Evolutionary conservation across 2,113 vertebrate genomes (phyloP), one percentile per base, ranked within the genome.

Genomic region (Arenaria interpres): DNA sequence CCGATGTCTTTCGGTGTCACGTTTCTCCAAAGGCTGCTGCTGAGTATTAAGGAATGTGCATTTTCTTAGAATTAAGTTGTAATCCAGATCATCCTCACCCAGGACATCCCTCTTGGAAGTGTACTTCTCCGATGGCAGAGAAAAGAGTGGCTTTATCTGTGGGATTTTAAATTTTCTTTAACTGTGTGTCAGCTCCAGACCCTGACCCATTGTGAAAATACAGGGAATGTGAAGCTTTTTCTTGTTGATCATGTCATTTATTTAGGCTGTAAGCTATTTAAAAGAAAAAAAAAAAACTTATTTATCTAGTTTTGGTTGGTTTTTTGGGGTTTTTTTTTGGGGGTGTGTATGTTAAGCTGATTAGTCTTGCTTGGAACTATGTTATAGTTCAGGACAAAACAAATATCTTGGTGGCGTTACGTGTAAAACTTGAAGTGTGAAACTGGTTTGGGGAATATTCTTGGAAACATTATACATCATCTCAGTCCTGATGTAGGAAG

Each of bases 151-250:
- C 3, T 96, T 81, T 62, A 20, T 35, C 50, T 50, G 50, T 32
- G 68, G 89, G 24, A 12, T 63, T 87, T 57, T 12, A 53, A 27
- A 73, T 89, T 63, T 72, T n/a, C 84, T 74, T 57, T 46, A 3
- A 32, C 30, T 43, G 13, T 48, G 12, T 0, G 2, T 37, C 57
- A 56, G 53, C 63, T 89, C 50, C 1, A 0, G 41, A 45, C 12
- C 41, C 46, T 45, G 80, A 4, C n/a, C 57, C 62, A 12, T n/a
- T 67, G 50, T 66, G 82, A 78, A 88, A 91, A 63, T 9, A 48
- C 21, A 85, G 54, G 56, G n/a, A 62, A 60, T 27, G 33, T 25
- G 12, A 71, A 57, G 16, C 12, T 56, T 27, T 30, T 48, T 33
- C 33, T 19, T 59, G 13, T 56, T 32, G 11, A 48, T 6, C 4